Evolutionary conservation across 2,888 invertebrate species (phyloP), one percentile per base, ranked within the genome.

Genomic region (Vandiemenella viatica): DNA sequence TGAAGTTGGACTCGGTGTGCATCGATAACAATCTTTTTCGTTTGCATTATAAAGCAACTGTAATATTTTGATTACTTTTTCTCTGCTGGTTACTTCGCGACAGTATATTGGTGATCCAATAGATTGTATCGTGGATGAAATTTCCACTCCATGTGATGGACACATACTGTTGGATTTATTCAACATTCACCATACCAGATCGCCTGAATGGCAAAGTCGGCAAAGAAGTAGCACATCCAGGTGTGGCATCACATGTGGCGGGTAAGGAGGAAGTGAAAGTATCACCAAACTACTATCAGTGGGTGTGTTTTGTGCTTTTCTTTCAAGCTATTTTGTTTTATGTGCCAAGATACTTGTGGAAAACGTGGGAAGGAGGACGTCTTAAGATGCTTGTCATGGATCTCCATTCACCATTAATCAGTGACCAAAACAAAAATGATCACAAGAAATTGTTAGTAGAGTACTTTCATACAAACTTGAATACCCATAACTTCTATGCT

Each of bases 41-140:
- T 46, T 72, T 92, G 63, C 92, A 92, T 68, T 92, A 91, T 75
- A 90, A 90, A 70, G 88, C 83, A 59, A 91, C 91, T 60, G 89
- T 90, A 59, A 79, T 88, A 64, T 80, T 60, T 72, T 96, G 65
- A 80, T 93, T 60, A 88, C 90, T 55, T 92, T 91, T 68, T 91
- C 91, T 55, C 71, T 95, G 61, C 73, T 95, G 62, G 91, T 95
- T 54, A 91, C 92, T 45, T 88, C 90, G 56, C 75, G 91, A 50
- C 92, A 95, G 65, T 93, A 93, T 69, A 92, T 95, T 63, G 95
- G 95, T 7, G 93, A 95, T 67, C 93, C 93, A 20, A 95, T 95
- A 63, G 90, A 91, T 70, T 95, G 95, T 68, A 87, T 90, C 64
- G 86, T 88, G 42, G 88, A 88, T 61, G 87, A 87, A 60, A 85